phyloP scores from a whole-genome alignment of 2,888 invertebrate species.

The Cepaea hortensis region DNA sequence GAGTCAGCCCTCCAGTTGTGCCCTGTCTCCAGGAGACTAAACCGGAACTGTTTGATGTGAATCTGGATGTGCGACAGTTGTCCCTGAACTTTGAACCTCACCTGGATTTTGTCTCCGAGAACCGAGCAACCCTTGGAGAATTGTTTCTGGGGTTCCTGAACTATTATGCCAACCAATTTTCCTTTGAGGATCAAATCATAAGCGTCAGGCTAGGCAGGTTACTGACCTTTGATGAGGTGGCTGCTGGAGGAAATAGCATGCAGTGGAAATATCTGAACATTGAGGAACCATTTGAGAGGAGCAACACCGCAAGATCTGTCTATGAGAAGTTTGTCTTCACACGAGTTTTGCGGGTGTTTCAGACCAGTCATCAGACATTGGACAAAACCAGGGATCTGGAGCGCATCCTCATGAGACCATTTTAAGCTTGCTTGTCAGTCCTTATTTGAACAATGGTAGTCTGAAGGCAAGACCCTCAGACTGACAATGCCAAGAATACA shows the following conservation, averaged over 20 bases:
- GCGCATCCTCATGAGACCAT: slow-evolving; percentile 58
- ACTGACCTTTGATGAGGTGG: slow-evolving; percentile 80
- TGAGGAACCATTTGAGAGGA: slow-evolving; percentile 97
- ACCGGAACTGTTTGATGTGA: slow-evolving; percentile 76
- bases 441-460: neutral
- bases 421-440: slow-evolving; percentile 49
- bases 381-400: slow-evolving; percentile 56
- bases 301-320: slow-evolving; percentile 95
- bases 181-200: slow-evolving; percentile 86
- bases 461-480: neutral
- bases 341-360: slow-evolving; percentile 83
- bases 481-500: neutral
- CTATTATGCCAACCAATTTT: slow-evolving; percentile 88
- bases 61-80: slow-evolving; percentile 65
- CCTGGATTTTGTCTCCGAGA: slow-evolving; percentile 76
- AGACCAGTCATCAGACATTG: slow-evolving; percentile 67
- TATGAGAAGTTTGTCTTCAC: slow-evolving; percentile 89
- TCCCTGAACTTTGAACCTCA: slow-evolving; percentile 79
- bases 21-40: slow-evolving; percentile 87
- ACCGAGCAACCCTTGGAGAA: slow-evolving; percentile 87
- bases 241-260: slow-evolving; percentile 80
- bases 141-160: slow-evolving; percentile 87
- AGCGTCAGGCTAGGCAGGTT: slow-evolving; percentile 88
- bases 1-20: slow-evolving; percentile 86
- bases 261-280: slow-evolving; percentile 95